These are phyloP conservation scores for Scaptomyza caliginosa DNA, from an alignment of 2,888 invertebrate species.

Conservation along the genomic window DNA sequence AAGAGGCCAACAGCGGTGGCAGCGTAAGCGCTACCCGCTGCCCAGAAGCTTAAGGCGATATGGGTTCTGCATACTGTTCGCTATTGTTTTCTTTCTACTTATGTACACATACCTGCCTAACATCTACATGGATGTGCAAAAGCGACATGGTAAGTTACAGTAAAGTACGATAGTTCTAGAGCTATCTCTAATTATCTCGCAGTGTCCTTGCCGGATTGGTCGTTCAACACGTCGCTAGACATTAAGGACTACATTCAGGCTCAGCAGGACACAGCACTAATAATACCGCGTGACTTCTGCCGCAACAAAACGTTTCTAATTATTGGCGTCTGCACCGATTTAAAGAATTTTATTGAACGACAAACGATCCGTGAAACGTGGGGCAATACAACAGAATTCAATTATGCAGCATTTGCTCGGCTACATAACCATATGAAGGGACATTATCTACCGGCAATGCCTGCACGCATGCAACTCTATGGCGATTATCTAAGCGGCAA, in stretches of 20 bases:
- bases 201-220: conserved; percentile 88
- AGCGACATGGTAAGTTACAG: conserved; percentile 73
- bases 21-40: conserved; percentile 54
- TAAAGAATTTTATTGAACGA: conserved; percentile 88
- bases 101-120: conserved; percentile 73
- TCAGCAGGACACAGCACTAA: conserved; percentile 88
- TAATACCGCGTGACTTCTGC: conserved; percentile 87
- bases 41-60: conserved; percentile 72
- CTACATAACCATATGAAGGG: conserved; percentile 79
- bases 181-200: conserved; percentile 12
- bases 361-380: conserved; percentile 84
- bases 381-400: conserved; percentile 83
- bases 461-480: conserved; percentile 69
- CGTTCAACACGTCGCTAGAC: conserved; percentile 89
- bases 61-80: conserved; percentile 60
- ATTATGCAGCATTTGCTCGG: conserved; percentile 81
- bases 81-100: conserved; percentile 61
- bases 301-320: conserved; percentile 86
- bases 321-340: conserved; percentile 90
- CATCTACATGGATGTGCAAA: conserved; percentile 75
- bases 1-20: conserved; percentile 25
- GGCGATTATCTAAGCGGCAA: conserved; percentile 68
- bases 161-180: not conserved
- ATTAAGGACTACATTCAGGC: conserved; percentile 89
- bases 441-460: conserved; percentile 73